These are phyloP conservation scores for Pterocles burchelli DNA, from an alignment of 2,113 vertebrate species.

Conservation along the genomic window DNA sequence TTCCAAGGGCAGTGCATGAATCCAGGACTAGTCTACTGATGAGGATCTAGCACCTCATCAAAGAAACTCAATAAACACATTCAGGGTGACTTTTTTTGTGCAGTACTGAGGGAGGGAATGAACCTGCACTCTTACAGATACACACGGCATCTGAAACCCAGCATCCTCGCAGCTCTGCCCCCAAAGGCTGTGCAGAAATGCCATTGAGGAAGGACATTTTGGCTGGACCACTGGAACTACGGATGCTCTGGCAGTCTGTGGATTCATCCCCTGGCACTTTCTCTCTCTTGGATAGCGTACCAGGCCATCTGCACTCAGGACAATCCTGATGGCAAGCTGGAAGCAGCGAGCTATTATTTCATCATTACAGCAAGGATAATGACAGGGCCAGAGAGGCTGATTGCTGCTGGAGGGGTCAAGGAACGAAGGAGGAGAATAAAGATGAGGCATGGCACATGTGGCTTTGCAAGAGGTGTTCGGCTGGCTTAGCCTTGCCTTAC, in stretches of 20 bases:
- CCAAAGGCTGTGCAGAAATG: not conserved
- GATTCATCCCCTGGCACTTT: not conserved
- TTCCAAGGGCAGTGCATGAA: not conserved
- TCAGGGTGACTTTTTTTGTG: not conserved
- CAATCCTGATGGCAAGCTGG: conserved; percentile 10
- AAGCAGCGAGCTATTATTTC: conserved; percentile 40
- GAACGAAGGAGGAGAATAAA: conserved; percentile 10
- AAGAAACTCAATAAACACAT: not conserved
- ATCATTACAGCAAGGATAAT: conserved; percentile 33
- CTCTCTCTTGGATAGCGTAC: not conserved
- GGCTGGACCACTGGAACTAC: not conserved
- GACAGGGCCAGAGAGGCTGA: not conserved
- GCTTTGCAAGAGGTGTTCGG: not conserved
- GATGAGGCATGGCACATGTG: not conserved
- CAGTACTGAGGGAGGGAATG: not conserved
- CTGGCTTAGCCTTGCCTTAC: not conserved
- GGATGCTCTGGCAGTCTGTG: not conserved
- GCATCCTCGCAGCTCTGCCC: not conserved
- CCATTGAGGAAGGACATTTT: not conserved
- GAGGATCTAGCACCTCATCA: not conserved
- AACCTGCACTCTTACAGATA: not conserved
- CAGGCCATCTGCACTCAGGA: conserved; percentile 42
- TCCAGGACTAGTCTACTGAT: not conserved
- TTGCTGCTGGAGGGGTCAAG: conserved; percentile 48
- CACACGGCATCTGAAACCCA: not conserved